Evolutionary conservation across 2,888 invertebrate genomes (phyloP), one percentile per base, ranked within the genome.

Genomic region (Bhutanitis thaidina): DNA sequence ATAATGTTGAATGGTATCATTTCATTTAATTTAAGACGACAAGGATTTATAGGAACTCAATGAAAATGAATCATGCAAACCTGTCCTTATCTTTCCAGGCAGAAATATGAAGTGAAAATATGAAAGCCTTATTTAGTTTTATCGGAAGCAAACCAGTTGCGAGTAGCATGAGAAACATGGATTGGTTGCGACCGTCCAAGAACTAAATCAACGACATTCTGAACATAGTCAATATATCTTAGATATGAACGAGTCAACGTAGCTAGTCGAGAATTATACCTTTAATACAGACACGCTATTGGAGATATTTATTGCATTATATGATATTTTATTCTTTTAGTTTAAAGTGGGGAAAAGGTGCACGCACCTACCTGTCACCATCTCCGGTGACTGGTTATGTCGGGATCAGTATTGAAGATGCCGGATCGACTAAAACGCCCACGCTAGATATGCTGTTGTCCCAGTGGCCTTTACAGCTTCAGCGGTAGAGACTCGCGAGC

Each of bases 171-270:
- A 86, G 88, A 87, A 88, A 85, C 76, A 61, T 55, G 64, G 57
- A 55, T 51, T 56, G 50, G 55, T 51, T 54, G 27, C 59, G 53
- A 64, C 69, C 77, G 71, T 51, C 30, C 30, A 74, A 74, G 69
- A 80, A 69, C 71, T 82, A 79, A 80, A 84, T 83, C 81, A 81
- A 79, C 80, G 74, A 77, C 74, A 82, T 83, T 81, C 79, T 72
- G 67, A 67, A 71, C 82, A 77, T 78, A 67, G 71, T 78, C 77
- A 78, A 79, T 76, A 45, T 35, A 51, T 36, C 45, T 36, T 40
- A 35, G 32, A 20, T 12, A 27, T 50, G 75, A 71, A 69, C 67
- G 67, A 65, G 65, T 64, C 67, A 59, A 59, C 58, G 67, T 62
- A 65, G 13, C 29, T 15, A 29, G 36, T 15, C 47, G 49, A 43